These are phyloP conservation scores for Phrynocephalus guinanensis DNA, from an alignment of 2,797 vertebrate species.

Conservation along the genomic window DNA sequence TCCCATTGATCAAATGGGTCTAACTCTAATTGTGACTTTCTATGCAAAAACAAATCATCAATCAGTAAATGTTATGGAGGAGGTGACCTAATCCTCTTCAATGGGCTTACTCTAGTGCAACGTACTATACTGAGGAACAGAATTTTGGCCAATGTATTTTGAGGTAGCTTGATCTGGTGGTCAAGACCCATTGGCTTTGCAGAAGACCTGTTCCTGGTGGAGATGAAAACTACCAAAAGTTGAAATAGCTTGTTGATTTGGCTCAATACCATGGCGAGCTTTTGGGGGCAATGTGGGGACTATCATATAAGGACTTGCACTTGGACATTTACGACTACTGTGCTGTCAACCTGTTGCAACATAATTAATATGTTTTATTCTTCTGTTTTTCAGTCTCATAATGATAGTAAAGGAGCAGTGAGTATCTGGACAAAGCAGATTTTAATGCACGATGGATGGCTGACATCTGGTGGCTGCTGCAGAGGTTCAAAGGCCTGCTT, in stretches of 20 bases:
- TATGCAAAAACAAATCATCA: too few relatives aligned
- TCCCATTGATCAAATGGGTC: too few relatives aligned
- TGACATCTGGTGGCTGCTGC: slow-evolving; percentile 18
- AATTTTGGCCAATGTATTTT: too few relatives aligned
- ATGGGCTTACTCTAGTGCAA: too few relatives aligned
- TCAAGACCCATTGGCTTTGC: neutral
- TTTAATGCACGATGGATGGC: slow-evolving; percentile 21
- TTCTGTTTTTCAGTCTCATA: slow-evolving; percentile 30
- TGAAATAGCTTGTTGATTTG: neutral
- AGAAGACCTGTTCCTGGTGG: neutral
- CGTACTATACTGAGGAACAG: too few relatives aligned
- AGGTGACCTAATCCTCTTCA: too few relatives aligned
- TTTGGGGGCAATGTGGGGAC: neutral
- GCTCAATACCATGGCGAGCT: neutral
- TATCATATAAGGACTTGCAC: neutral
- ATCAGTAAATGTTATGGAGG: too few relatives aligned
- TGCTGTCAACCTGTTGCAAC: neutral
- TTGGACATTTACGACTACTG: neutral
- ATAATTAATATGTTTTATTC: slow-evolving; percentile 42
- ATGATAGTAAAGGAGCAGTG: slow-evolving; percentile 61
- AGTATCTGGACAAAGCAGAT: slow-evolving; percentile 56
- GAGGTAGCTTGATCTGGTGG: too few relatives aligned
- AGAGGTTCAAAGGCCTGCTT: neutral
- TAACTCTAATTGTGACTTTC: too few relatives aligned
- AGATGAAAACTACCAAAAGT: neutral